These are phyloP conservation scores for Drosophila pseudotakahashii DNA, from an alignment of 2,888 invertebrate species.

Conservation along the genomic window DNA sequence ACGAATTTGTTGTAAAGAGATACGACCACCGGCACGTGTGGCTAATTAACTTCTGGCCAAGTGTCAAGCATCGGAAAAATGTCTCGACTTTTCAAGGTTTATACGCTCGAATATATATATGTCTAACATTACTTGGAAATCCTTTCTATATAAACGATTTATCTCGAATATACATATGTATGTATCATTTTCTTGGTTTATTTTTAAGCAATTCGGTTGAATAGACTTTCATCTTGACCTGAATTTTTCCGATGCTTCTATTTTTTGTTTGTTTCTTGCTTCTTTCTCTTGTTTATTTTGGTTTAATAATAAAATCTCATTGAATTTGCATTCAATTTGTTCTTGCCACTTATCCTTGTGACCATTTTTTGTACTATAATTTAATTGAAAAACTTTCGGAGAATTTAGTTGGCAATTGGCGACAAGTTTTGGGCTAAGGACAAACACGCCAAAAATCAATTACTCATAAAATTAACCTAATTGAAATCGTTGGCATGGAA, in stretches of 20 bases:
- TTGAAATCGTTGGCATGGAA: not conserved
- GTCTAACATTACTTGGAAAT: conserved; percentile 36
- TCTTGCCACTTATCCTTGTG: conserved; percentile 27
- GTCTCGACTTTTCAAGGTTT: conserved; percentile 33
- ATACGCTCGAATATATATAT: not conserved
- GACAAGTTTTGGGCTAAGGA: conserved; percentile 35
- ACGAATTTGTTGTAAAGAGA: conserved; percentile 35
- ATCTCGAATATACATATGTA: not conserved
- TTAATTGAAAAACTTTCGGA: conserved; percentile 31
- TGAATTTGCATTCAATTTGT: conserved; percentile 19
- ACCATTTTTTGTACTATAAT: conserved; percentile 35
- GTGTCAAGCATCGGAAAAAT: conserved; percentile 20
- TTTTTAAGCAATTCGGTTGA: conserved; percentile 60
- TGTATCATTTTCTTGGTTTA: conserved; percentile 19
- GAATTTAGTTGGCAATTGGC: conserved; percentile 15
- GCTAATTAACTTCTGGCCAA: conserved; percentile 33
- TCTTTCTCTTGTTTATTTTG: conserved; percentile 30
- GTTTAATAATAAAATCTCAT: conserved; percentile 32
- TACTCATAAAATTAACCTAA: conserved; percentile 6
- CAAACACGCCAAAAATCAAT: conserved; percentile 33
- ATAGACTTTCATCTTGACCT: conserved; percentile 77
- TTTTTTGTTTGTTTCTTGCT: conserved; percentile 11
- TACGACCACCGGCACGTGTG: conserved; percentile 35
- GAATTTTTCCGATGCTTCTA: conserved; percentile 50
- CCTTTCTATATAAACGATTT: conserved; percentile 15